These are phyloP conservation scores for Andrena cerasifolii DNA, from an alignment of 1,140 invertebrate species.

Conservation along the genomic window DNA sequence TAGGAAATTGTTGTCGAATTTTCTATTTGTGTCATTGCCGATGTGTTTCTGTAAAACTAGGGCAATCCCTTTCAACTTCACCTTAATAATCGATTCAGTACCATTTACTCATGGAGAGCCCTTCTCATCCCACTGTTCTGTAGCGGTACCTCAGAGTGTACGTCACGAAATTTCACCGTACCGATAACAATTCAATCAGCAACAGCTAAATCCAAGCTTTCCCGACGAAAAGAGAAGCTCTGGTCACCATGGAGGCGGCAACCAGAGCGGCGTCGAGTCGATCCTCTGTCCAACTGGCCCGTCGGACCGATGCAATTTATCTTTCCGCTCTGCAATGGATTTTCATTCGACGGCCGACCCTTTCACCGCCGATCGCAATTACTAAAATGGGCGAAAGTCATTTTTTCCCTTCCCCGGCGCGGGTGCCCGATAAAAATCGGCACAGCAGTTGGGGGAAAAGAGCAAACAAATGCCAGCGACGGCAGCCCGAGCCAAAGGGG, in stretches of 20 bases:
- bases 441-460: neutral
- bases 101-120: no score
- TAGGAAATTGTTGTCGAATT: neutral
- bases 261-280: neutral
- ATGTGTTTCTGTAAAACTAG: no score
- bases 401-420: constrained; percentile 2
- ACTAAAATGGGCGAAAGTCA: constrained; percentile 36
- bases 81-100: no score
- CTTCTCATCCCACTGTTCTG: no score
- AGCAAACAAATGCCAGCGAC: neutral
- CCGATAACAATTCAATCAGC: neutral
- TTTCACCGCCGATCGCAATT: constrained; percentile 35
- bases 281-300: neutral
- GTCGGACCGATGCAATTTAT: neutral
- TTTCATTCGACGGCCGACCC: neutral
- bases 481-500: neutral
- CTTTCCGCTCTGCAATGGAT: neutral
- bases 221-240: neutral
- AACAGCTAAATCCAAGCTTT: neutral
- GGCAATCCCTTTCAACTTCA: no score
- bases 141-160: neutral
- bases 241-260: neutral
- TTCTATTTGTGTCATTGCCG: no score
- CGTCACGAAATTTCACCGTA: neutral
- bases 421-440: constrained; percentile 37